Conservation (phyloP, 2,888 invertebrate species). For the Orthonevra nobilis region DNA sequence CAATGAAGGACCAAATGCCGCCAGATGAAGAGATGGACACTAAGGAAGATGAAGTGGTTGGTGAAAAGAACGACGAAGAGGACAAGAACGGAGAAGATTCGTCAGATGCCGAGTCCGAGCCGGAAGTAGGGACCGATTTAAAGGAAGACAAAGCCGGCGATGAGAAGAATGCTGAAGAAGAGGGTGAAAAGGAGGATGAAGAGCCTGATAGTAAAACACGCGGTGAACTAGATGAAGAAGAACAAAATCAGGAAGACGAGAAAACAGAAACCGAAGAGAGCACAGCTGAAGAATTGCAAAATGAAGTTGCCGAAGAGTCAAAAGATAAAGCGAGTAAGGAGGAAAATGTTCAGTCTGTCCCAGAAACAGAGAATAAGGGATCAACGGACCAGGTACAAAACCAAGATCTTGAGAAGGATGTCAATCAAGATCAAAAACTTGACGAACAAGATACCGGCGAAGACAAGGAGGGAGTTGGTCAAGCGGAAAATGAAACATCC, state of each 20-base stretch:
- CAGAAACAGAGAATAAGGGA: constrained; percentile 76
- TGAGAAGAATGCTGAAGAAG: constrained; percentile 80
- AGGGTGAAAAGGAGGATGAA: constrained; percentile 74
- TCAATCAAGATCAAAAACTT: constrained; percentile 80
- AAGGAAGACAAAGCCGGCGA: constrained; percentile 83
- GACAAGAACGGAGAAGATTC: constrained; percentile 77
- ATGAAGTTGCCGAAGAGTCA: constrained; percentile 77
- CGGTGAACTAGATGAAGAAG: constrained; percentile 75
- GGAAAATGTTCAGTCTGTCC: constrained; percentile 78
- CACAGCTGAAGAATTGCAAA: constrained; percentile 79
- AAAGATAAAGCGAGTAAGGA: constrained; percentile 78
- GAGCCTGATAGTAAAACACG: constrained; percentile 81
- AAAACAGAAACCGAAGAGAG: constrained; percentile 83
- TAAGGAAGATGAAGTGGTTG: constrained; percentile 78
- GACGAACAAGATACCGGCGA: constrained; percentile 82
- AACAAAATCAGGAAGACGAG: constrained; percentile 81
- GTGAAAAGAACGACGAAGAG: constrained; percentile 80
- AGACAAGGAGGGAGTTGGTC: constrained; percentile 85
- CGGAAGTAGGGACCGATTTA: constrained; percentile 47
- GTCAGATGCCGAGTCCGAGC: constrained; percentile 51
- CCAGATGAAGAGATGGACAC: constrained; percentile 76
- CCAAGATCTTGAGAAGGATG: constrained; percentile 78
- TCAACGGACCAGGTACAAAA: constrained; percentile 78
- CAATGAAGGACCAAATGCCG: constrained; percentile 84
- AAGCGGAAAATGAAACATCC: constrained; percentile 85